Evolutionary conservation across 2,888 invertebrate genomes (phyloP).

Genomic region (Molanna angustata): DNA sequence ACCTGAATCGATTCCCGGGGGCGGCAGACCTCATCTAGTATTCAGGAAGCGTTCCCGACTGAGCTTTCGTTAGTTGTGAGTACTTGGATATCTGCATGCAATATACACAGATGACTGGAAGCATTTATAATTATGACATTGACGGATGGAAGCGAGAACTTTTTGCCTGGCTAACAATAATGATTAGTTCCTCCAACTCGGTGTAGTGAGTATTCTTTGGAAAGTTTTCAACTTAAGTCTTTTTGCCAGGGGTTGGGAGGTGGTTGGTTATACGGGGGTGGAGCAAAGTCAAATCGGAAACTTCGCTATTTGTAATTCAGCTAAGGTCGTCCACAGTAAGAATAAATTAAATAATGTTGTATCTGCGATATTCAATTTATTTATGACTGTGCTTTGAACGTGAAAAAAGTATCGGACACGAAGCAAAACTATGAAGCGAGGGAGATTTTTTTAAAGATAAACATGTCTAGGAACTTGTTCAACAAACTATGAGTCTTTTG

Average conservation of each 20-base stretch:
- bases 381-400: too few relatives aligned
- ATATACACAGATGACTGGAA: conserved; percentile 29
- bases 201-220: conserved; percentile 7
- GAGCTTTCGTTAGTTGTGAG: conserved; percentile 19
- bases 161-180: conserved; percentile 21
- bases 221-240: conserved; percentile 18
- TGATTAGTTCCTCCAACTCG: conserved; percentile 15
- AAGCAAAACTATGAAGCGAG: too few relatives aligned
- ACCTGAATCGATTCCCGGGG: conserved; percentile 15
- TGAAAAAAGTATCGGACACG: too few relatives aligned
- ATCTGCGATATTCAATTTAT: neutral
- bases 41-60: conserved; percentile 20
- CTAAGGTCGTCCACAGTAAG: conserved; percentile 4
- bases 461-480: too few relatives aligned
- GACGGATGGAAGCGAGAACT: conserved; percentile 28
- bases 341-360: conserved; percentile 14
- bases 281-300: conserved; percentile 10
- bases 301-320: conserved; percentile 14
- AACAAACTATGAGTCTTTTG: too few relatives aligned
- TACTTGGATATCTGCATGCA: conserved; percentile 23
- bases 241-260: conserved; percentile 10
- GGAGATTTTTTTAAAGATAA: too few relatives aligned
- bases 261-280: conserved; percentile 2
- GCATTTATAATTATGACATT: conserved; percentile 33
- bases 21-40: conserved; percentile 13